Percentiles rank a stretch among this genome's conserved stretches.
These are phyloP conservation scores for Colinus virginianus DNA, from an alignment of 2,113 vertebrate species.

Conservation along the genomic window DNA sequence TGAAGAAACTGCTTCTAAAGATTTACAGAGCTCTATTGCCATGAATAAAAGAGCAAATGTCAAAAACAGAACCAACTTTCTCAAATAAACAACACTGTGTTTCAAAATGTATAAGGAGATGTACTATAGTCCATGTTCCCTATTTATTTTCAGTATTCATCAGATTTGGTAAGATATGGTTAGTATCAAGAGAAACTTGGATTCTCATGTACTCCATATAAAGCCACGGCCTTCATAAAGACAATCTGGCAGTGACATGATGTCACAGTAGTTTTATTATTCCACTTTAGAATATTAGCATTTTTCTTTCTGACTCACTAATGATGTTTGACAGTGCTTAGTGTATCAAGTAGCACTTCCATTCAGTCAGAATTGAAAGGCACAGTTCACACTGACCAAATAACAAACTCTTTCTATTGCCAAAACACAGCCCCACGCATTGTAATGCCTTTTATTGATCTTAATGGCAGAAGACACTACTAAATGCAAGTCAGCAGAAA, in stretches of 20 bases:
- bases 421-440: not conserved
- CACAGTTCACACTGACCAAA: rapidly evolving
- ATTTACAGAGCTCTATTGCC: not conserved
- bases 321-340: not conserved
- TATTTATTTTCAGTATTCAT: not conserved
- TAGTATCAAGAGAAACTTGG: not conserved
- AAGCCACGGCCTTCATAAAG: not conserved
- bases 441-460: not conserved
- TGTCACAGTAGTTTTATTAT: not conserved
- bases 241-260: not conserved
- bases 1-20: not conserved
- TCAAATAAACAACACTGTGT: not conserved
- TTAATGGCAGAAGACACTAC: not conserved
- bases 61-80: conserved; percentile 5
- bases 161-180: not conserved
- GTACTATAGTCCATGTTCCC: not conserved
- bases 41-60: conserved; percentile 8
- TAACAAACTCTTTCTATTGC: not conserved
- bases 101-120: not conserved
- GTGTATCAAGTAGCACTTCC: not conserved
- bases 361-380: not conserved
- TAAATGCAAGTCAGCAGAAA: not conserved
- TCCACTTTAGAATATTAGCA: not conserved
- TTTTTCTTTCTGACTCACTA: not conserved
- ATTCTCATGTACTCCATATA: not conserved